These are phyloP conservation scores for Aphodius granarius DNA, from an alignment of 2,888 invertebrate genomes.

Conservation along the genomic window DNA sequence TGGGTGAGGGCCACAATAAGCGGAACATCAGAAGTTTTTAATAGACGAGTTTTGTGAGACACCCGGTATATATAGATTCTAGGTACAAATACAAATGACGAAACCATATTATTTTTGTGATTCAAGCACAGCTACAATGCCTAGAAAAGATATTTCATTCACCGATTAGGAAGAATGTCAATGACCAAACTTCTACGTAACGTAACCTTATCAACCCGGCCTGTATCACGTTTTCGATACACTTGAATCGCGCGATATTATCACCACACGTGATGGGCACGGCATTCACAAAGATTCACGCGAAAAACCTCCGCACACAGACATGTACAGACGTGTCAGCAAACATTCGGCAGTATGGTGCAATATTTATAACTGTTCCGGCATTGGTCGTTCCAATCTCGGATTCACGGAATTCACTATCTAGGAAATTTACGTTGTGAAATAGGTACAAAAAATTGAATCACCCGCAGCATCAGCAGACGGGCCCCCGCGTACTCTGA, in stretches of 20 bases:
- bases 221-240: background rate
- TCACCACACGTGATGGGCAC: background rate
- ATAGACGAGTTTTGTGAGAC: no score
- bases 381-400: background rate
- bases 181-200: background rate
- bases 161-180: background rate
- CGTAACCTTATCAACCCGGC: background rate
- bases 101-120: no score
- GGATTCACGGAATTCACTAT: background rate
- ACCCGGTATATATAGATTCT: no score
- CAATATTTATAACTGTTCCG: background rate
- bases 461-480: background rate
- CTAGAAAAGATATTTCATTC: background rate
- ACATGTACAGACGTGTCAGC: no score
- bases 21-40: no score
- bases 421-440: background rate
- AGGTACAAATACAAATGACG: no score
- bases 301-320: background rate
- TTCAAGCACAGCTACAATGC: background rate
- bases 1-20: no score
- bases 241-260: background rate
- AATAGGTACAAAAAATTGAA: background rate
- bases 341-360: background rate
- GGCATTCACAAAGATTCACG: background rate
- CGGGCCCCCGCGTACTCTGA: background rate